phyloP scores from a whole-genome alignment of 37 sponge, comb jelly and placozoan species.

The Beroe ovata region DNA sequence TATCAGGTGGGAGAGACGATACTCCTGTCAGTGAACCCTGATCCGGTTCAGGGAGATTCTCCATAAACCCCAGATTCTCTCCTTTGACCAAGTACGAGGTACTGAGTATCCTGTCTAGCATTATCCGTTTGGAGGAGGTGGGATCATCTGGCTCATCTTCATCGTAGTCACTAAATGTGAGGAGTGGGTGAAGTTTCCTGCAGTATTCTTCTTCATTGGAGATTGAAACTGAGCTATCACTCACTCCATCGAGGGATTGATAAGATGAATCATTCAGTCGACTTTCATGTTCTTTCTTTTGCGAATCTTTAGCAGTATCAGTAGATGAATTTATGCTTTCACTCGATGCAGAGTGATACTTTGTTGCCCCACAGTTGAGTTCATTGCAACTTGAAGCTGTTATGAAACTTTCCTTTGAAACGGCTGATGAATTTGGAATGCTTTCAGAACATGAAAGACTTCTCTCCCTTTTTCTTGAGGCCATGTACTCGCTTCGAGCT shows the following conservation, averaged over 20 bases:
- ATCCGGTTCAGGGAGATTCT: background rate
- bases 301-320: background rate
- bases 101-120: constrained; percentile 30
- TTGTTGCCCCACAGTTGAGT: background rate
- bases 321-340: background rate
- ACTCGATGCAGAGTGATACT: background rate
- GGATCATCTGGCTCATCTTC: background rate
- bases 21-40: constrained; percentile 16
- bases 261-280: background rate
- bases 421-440: background rate
- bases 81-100: background rate
- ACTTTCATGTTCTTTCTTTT: background rate
- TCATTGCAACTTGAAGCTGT: background rate
- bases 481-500: background rate
- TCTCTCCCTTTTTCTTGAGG: background rate
- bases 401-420: background rate
- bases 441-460: background rate
- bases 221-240: background rate
- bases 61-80: constrained; percentile 38
- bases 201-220: background rate
- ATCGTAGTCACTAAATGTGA: constrained; percentile 2
- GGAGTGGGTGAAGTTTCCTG: background rate
- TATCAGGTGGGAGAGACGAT: background rate
- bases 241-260: background rate
- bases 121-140: background rate